Percentiles rank a stretch among this genome's conserved stretches.
These are phyloP conservation scores for Bolinopsis microptera DNA, from an alignment of 37 sponge, comb jelly and placozoan genomes.

Conservation along the genomic window DNA sequence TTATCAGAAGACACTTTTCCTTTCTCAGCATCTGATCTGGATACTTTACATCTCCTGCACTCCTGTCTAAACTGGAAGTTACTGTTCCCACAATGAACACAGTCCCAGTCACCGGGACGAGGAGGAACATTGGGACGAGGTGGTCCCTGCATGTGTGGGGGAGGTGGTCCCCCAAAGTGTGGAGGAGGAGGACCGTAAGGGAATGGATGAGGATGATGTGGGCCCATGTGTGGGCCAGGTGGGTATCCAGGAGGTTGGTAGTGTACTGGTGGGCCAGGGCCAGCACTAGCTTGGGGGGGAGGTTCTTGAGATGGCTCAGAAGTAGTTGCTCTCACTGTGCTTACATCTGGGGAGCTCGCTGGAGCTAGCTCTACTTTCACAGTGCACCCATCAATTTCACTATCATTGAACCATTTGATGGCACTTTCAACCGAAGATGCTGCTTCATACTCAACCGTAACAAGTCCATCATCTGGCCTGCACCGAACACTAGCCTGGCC, in stretches of 20 bases:
- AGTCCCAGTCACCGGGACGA: constrained; percentile 57
- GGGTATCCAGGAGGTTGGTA: constrained; percentile 31
- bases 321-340: not conserved
- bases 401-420: constrained; percentile 61
- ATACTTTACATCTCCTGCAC: constrained; percentile 17
- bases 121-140: not conserved
- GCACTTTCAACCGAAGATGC: constrained; percentile 61
- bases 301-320: not conserved
- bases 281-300: not conserved
- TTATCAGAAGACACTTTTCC: not conserved
- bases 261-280: not conserved
- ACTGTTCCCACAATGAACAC: constrained; percentile 41
- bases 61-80: constrained; percentile 59
- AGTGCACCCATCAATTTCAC: constrained; percentile 31
- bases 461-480: not conserved
- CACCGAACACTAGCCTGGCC: constrained; percentile 51
- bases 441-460: constrained; percentile 57
- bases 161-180: not conserved
- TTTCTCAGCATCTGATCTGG: not conserved
- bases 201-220: not conserved
- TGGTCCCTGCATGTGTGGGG: not conserved
- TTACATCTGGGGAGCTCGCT: not conserved
- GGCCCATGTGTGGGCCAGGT: not conserved
- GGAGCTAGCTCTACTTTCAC: constrained; percentile 35
- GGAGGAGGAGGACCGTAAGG: not conserved